These are phyloP conservation scores for Hylyphantes graminicola DNA, from an alignment of 1,140 invertebrate species.

Conservation along the genomic window DNA sequence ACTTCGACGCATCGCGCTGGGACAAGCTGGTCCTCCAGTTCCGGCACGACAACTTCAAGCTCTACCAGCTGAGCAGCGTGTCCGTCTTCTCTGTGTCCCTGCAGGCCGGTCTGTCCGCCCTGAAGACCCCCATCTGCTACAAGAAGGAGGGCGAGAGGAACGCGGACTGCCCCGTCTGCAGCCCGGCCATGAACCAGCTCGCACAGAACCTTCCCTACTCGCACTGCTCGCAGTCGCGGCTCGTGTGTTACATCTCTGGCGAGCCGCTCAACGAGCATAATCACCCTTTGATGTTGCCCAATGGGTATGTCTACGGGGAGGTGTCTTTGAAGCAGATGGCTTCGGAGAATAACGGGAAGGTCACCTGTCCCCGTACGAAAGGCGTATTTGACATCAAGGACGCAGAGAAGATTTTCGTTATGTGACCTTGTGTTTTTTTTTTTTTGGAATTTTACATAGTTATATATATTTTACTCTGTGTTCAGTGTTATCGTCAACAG, in stretches of 20 bases:
- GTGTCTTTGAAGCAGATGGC: constrained; percentile 90
- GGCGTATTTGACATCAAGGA: constrained; percentile 88
- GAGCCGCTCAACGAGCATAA: constrained; percentile 97
- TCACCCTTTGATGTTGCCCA: constrained; percentile 97
- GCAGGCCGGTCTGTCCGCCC: constrained; percentile 91
- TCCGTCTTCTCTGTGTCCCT: constrained; percentile 92
- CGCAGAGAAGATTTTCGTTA: constrained; percentile 94
- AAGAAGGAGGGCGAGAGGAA: constrained; percentile 72
- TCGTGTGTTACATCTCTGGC: constrained; percentile 92
- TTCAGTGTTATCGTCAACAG: not conserved
- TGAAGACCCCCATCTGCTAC: constrained; percentile 86
- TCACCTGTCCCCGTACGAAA: constrained; percentile 92
- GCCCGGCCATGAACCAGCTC: constrained; percentile 86
- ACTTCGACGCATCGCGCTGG: constrained; percentile 81
- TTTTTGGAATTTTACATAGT: constrained; percentile 8
- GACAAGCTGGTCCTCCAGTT: constrained; percentile 88
- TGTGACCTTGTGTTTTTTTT: constrained; percentile 74
- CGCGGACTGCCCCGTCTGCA: constrained; percentile 93
- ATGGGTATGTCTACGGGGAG: constrained; percentile 97
- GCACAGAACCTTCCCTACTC: constrained; percentile 90
- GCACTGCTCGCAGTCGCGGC: constrained; percentile 93
- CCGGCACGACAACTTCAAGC: constrained; percentile 90
- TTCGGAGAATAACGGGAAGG: constrained; percentile 84
- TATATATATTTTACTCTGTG: constrained; percentile 7
- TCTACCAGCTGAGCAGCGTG: constrained; percentile 91